Evolutionary conservation across 2,113 vertebrate genomes (phyloP).

Genomic region (Microtus montanus): DNA sequence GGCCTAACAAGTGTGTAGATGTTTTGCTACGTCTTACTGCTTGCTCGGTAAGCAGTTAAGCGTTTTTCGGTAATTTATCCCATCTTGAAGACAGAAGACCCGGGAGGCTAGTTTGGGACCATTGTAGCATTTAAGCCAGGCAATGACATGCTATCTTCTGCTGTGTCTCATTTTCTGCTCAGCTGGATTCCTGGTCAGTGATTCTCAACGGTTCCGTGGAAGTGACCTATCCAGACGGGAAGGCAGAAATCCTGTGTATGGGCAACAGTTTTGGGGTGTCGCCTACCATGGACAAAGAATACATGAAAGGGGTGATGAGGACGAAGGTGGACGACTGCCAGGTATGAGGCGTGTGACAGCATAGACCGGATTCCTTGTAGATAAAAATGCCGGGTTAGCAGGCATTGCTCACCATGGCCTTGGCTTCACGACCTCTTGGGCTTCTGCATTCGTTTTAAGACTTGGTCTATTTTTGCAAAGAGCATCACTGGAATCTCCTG

Average conservation of each 20-base stretch:
- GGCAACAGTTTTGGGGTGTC: slow-evolving; percentile 99
- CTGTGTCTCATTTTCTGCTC: slow-evolving; percentile 30
- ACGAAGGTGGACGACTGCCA: slow-evolving; percentile 99
- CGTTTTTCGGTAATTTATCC: background rate
- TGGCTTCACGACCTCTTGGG: background rate
- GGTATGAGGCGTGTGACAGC: slow-evolving; percentile 83
- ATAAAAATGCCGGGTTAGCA: no score
- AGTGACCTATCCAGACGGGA: slow-evolving; percentile 94
- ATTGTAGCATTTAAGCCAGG: background rate
- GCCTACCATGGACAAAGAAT: slow-evolving; percentile 97
- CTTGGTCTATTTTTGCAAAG: background rate
- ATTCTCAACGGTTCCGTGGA: slow-evolving; percentile 99
- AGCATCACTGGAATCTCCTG: background rate
- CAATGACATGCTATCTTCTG: background rate
- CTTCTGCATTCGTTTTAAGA: background rate
- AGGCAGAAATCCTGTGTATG: slow-evolving; percentile 97
- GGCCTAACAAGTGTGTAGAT: background rate
- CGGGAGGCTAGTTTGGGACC: background rate
- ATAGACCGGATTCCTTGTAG: background rate
- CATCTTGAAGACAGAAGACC: slow-evolving; percentile 2
- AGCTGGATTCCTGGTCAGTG: slow-evolving; percentile 99
- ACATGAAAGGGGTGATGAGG: slow-evolving; percentile 99
- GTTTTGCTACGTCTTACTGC: background rate
- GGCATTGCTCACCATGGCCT: background rate
- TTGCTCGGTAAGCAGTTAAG: background rate